A percentile compares a stretch with the other conserved stretches of the same genome.
Evolutionary conservation across 2,797 vertebrate species (phyloP).

Genomic region (Meriones psammophilus): DNA sequence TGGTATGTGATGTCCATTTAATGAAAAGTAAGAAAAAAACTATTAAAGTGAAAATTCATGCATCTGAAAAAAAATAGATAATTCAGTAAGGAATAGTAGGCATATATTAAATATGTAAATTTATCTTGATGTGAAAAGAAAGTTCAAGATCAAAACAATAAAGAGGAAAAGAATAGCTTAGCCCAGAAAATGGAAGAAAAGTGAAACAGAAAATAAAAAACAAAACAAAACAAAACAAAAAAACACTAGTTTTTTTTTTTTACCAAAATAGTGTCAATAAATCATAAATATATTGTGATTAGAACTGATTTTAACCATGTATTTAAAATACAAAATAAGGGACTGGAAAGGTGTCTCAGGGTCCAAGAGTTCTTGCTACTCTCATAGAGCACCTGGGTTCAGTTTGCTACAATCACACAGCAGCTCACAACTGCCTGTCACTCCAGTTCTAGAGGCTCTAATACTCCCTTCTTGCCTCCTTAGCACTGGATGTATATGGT

Average conservation of each 20-base stretch:
- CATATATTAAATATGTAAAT: neutral
- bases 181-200: neutral
- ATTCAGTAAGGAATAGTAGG: neutral
- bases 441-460: neutral
- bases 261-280: conserved; percentile 4
- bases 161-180: neutral
- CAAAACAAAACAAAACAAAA: neutral
- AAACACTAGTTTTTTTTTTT: neutral
- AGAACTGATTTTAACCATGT: neutral
- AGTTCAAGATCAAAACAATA: neutral
- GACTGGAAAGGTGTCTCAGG: no score
- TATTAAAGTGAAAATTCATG: no score
- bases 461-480: no score
- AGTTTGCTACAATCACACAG: neutral
- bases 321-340: neutral
- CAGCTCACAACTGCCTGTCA: neutral
- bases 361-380: neutral
- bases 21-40: no score
- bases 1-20: no score
- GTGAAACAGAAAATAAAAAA: neutral
- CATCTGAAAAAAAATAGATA: conserved; percentile 3
- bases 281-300: conserved; percentile 7
- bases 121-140: neutral
- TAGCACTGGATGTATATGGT: no score
- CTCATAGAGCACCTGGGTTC: neutral